phyloP scores from a whole-genome alignment of 2,888 invertebrate genomes.

The Lymantria monacha region DNA sequence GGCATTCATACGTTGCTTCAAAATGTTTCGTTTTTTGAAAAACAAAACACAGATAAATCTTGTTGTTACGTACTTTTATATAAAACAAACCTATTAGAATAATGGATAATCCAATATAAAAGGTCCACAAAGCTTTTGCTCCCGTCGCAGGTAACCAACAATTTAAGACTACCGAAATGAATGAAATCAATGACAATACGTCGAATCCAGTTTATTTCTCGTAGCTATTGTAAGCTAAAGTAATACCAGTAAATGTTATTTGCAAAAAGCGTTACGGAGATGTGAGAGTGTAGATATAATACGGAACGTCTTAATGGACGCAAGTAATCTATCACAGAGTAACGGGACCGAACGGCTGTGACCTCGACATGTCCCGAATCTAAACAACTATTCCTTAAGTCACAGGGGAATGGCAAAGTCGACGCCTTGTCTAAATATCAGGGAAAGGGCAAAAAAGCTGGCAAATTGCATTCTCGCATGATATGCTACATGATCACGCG shows the following conservation, averaged over 20 bases:
- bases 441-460: slow-evolving; percentile 29
- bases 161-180: slow-evolving; percentile 20
- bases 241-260: slow-evolving; percentile 17
- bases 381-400: slow-evolving; percentile 32
- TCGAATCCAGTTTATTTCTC: slow-evolving; percentile 26
- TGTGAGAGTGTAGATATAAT: slow-evolving; percentile 7
- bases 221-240: slow-evolving; percentile 25
- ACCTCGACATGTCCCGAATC: slow-evolving; percentile 30
- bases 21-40: too few species aligned
- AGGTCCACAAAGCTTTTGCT: slow-evolving; percentile 9
- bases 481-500: slow-evolving; percentile 39
- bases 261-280: slow-evolving; percentile 14
- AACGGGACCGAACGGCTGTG: slow-evolving; percentile 15
- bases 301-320: slow-evolving; percentile 35
- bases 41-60: background rate
- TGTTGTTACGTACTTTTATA: background rate
- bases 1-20: too few species aligned
- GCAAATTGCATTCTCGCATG: slow-evolving; percentile 39
- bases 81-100: slow-evolving; percentile 6
- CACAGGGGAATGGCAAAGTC: slow-evolving; percentile 35
- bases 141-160: slow-evolving; percentile 13
- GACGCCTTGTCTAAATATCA: slow-evolving; percentile 24
- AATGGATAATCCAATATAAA: slow-evolving; percentile 7
- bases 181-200: slow-evolving; percentile 31
- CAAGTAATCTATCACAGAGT: slow-evolving; percentile 32